Evolutionary conservation across 2,888 invertebrate genomes (phyloP).

Genomic region (Melangyna quadrimaculata): DNA sequence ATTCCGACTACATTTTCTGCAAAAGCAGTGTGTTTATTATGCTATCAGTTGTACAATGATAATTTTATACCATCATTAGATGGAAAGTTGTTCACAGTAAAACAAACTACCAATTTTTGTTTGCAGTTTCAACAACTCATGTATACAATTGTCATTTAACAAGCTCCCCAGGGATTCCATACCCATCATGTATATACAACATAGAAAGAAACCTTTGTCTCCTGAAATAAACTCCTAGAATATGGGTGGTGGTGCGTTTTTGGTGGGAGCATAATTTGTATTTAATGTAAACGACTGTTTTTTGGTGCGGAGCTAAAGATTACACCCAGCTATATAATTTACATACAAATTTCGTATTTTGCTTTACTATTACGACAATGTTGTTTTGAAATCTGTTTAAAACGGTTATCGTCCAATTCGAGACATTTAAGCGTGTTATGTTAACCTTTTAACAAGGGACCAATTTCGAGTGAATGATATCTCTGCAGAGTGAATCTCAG

Average conservation of each 20-base stretch:
- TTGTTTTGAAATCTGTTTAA: conserved; percentile 41
- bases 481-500: conserved; percentile 45
- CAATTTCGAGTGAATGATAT: conserved; percentile 53
- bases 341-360: conserved; percentile 63
- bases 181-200: neutral
- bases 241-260: no score
- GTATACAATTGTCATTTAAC: conserved; percentile 11
- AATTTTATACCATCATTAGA: conserved; percentile 38
- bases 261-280: conserved; percentile 38
- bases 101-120: conserved; percentile 24
- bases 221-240: neutral
- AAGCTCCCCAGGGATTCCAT: neutral
- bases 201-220: neutral
- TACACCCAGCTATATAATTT: conserved; percentile 49
- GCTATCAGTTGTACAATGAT: conserved; percentile 52
- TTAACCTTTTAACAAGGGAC: conserved; percentile 54
- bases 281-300: conserved; percentile 41
- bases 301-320: neutral
- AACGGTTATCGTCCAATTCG: conserved; percentile 59
- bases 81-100: conserved; percentile 47
- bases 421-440: conserved; percentile 59
- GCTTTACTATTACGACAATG: neutral
- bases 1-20: neutral
- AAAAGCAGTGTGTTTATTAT: conserved; percentile 16
- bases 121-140: conserved; percentile 19